Evolutionary conservation across 1,140 invertebrate genomes (phyloP).

Genomic region (Cydia pomonella): DNA sequence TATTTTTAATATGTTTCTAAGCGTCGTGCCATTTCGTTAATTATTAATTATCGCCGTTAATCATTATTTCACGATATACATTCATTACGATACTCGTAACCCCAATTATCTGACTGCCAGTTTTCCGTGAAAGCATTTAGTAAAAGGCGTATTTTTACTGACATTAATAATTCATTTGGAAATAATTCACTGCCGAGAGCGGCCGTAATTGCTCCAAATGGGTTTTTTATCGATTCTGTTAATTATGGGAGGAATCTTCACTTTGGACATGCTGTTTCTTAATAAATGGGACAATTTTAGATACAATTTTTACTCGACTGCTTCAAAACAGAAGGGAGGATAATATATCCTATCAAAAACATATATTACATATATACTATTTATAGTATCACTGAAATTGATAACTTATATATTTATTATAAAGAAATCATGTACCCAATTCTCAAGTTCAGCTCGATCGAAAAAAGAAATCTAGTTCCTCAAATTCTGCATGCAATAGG

Average conservation of each 20-base stretch:
- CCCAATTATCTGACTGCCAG: not conserved
- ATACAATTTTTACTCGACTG: not conserved
- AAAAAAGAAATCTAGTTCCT: too few relatives aligned
- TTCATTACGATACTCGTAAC: not conserved
- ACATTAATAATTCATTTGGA: slow-evolving; percentile 22
- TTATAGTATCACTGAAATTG: too few relatives aligned
- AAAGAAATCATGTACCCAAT: too few relatives aligned
- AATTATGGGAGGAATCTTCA: slow-evolving; percentile 14
- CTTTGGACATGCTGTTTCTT: not conserved
- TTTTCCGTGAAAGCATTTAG: not conserved
- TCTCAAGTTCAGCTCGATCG: too few relatives aligned
- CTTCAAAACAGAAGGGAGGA: too few relatives aligned
- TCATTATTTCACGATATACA: slow-evolving; percentile 8
- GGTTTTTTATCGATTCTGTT: slow-evolving; percentile 19
- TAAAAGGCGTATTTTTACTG: slow-evolving; percentile 16
- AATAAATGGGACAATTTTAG: not conserved
- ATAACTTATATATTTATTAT: too few relatives aligned
- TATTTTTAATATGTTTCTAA: too few relatives aligned
- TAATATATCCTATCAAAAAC: too few relatives aligned
- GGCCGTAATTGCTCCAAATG: slow-evolving; percentile 8
- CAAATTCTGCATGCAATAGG: too few relatives aligned
- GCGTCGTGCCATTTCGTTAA: too few relatives aligned
- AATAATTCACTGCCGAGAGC: slow-evolving; percentile 1
- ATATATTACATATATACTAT: too few relatives aligned
- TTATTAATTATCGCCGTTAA: not conserved